These are phyloP conservation scores for Serrognathus titanus DNA, from an alignment of 2,888 invertebrate species.

Conservation along the genomic window DNA sequence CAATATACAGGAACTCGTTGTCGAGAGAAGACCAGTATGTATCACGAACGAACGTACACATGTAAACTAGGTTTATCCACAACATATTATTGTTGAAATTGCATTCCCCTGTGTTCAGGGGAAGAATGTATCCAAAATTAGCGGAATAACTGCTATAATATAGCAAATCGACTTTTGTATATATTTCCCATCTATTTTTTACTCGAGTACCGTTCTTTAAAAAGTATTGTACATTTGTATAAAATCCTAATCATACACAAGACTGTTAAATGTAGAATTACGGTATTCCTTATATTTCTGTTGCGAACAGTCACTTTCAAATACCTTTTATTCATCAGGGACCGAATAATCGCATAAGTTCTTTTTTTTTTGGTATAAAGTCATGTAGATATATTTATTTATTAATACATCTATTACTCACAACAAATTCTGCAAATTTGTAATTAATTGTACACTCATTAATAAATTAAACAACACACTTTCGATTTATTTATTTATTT, in stretches of 20 bases:
- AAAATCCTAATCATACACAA: constrained; percentile 29
- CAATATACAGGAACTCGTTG: constrained; percentile 77
- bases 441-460: constrained; percentile 27
- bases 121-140: constrained; percentile 3
- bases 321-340: constrained; percentile 39
- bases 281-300: constrained; percentile 8
- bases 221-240: constrained; percentile 32
- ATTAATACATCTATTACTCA: constrained; percentile 51
- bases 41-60: constrained; percentile 58
- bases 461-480: constrained; percentile 17
- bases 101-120: constrained; percentile 4
- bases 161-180: constrained; percentile 12
- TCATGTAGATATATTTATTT: constrained; percentile 50
- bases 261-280: constrained; percentile 29
- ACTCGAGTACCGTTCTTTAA: constrained; percentile 1
- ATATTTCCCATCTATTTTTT: constrained; percentile 16
- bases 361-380: constrained; percentile 48
- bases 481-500: constrained; percentile 11
- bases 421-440: constrained; percentile 47
- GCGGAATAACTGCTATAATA: constrained; percentile 4
- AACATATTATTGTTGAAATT: constrained; percentile 71
- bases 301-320: background rate
- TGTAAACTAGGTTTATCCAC: constrained; percentile 76
- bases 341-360: constrained; percentile 39
- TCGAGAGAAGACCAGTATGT: constrained; percentile 79